A percentile compares a stretch with the other conserved stretches of the same genome.
Evolutionary conservation across 2,113 vertebrate genomes (phyloP).

Genomic region (Corythaixoides concolor): DNA sequence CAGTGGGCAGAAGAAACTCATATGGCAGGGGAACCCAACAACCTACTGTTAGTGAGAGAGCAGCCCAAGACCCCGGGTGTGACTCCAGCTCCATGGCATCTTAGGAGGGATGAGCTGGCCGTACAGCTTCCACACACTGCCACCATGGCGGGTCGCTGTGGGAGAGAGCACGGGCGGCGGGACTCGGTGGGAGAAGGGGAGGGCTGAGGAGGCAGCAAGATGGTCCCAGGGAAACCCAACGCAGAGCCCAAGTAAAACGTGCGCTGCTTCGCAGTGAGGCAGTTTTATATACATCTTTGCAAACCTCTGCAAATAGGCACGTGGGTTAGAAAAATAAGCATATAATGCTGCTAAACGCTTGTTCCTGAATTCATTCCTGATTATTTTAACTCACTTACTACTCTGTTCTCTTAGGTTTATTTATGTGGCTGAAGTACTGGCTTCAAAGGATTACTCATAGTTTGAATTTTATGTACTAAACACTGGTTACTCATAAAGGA

Average conservation of each 20-base stretch:
- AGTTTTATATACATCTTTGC: neutral
- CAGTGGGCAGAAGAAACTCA: neutral
- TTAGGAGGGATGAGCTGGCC: neutral
- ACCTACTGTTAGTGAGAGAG: neutral
- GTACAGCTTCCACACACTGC: fast-evolving
- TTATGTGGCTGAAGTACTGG: neutral
- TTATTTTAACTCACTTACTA: neutral
- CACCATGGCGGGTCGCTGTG: fast-evolving
- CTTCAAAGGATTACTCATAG: neutral
- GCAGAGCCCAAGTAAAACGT: neutral
- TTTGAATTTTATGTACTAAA: neutral
- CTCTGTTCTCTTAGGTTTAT: neutral
- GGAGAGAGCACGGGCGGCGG: neutral
- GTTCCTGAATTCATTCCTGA: neutral
- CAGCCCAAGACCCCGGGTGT: neutral
- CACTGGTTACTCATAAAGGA: neutral
- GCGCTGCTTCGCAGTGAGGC: neutral
- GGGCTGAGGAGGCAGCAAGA: neutral
- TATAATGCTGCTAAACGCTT: neutral
- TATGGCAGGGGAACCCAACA: neutral
- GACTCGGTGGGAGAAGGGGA: neutral
- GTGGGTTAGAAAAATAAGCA: neutral
- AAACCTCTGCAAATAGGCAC: neutral
- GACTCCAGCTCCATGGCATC: neutral
- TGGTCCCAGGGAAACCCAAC: neutral